A percentile compares a stretch with the other conserved stretches of the same genome.
phyloP scores from a whole-genome alignment of 2,113 vertebrate species.

The human region DNA sequence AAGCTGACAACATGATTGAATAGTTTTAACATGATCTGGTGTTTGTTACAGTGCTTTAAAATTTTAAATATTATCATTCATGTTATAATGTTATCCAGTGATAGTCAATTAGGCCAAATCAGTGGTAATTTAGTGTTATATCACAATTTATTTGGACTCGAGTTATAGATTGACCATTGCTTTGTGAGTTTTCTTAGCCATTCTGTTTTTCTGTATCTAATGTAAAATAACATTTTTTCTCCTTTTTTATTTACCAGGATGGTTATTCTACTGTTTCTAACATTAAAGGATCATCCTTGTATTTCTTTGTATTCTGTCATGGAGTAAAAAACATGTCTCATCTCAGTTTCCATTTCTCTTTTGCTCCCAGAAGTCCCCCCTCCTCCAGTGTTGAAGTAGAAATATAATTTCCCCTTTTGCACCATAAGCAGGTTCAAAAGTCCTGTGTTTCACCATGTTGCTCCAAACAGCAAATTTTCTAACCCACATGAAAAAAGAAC shows the following conservation, averaged over 20 bases:
- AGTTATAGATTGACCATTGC: background rate
- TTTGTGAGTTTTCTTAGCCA: background rate
- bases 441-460: background rate
- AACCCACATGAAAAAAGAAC: background rate
- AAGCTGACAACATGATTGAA: background rate
- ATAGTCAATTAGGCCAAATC: background rate
- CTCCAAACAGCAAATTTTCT: slow-evolving; percentile 29
- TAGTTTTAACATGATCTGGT: slow-evolving; percentile 43
- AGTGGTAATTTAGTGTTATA: background rate
- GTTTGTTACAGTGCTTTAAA: background rate
- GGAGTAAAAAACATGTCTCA: slow-evolving; percentile 46
- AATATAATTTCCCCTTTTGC: slow-evolving; percentile 7
- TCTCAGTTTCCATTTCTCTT: slow-evolving; percentile 65
- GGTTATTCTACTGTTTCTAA: slow-evolving; percentile 32
- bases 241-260: background rate
- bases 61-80: background rate
- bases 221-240: slow-evolving; percentile 11
- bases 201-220: background rate
- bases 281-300: slow-evolving; percentile 19
- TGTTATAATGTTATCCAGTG: background rate
- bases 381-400: slow-evolving; percentile 8
- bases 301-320: slow-evolving; percentile 57
- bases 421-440: slow-evolving; percentile 28
- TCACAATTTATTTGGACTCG: background rate
- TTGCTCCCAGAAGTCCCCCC: slow-evolving; percentile 3